Conservation (phyloP, 2,797 vertebrate genomes). For the Helicolenus hilgendorfi region DNA sequence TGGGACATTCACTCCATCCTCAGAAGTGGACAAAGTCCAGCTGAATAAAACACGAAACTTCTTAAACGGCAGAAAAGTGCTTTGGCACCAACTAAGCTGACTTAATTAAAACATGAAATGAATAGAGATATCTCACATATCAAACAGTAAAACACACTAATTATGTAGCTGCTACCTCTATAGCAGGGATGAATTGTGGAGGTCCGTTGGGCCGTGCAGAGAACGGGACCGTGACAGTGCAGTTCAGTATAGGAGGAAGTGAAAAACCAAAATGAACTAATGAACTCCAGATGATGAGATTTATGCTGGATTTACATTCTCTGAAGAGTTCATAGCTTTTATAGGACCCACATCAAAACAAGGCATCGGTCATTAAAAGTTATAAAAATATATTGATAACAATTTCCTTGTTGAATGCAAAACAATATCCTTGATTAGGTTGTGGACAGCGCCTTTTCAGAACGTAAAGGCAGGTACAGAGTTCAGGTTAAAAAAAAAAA, state of each 20-base stretch:
- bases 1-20: slow-evolving; percentile 13
- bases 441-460: slow-evolving; percentile 48
- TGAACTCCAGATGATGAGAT: slow-evolving; percentile 11
- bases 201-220: slow-evolving; percentile 22
- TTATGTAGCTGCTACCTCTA: slow-evolving; percentile 37
- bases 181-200: slow-evolving; percentile 20
- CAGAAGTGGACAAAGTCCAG: not conserved
- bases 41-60: slow-evolving; percentile 21
- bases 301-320: slow-evolving; percentile 28
- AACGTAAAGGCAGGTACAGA: slow-evolving; percentile 60
- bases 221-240: slow-evolving; percentile 52
- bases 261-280: slow-evolving; percentile 10
- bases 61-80: slow-evolving; percentile 38
- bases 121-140: slow-evolving; percentile 19
- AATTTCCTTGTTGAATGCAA: slow-evolving; percentile 67
- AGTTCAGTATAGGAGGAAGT: slow-evolving; percentile 50
- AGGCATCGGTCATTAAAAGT: slow-evolving; percentile 76
- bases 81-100: slow-evolving; percentile 62
- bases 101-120: slow-evolving; percentile 6
- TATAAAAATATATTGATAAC: slow-evolving; percentile 86
- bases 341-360: slow-evolving; percentile 45
- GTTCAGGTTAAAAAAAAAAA: slow-evolving; percentile 53
- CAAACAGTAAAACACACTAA: slow-evolving; percentile 15
- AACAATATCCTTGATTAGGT: slow-evolving; percentile 68
- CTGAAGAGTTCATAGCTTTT: slow-evolving; percentile 38